Evolutionary conservation across 1,140 invertebrate genomes (phyloP), one percentile per base, ranked within the genome.

Genomic region (Heliothis virescens): DNA sequence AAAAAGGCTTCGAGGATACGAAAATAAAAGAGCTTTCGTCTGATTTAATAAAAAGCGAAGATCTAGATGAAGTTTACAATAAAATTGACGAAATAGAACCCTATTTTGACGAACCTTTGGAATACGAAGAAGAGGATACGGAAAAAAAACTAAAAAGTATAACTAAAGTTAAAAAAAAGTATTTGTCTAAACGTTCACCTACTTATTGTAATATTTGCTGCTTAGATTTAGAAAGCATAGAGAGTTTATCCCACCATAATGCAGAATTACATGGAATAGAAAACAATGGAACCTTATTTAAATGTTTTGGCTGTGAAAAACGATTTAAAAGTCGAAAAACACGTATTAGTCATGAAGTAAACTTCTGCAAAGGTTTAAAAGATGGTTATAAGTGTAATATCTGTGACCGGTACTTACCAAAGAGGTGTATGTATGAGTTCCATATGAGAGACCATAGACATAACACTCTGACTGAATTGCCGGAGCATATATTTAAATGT

Each of bases 291-390:
- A 82, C 85, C 10, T 5, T 85, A 2, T 94, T 86, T 21, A 92
- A 89, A 77, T 94, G 92, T 82, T 94, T 92, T 55, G 92, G 92
- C 5, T 94, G 92, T 76, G 89, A 91, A 12, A 94, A 92, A 78
- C 76, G 71, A 1, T 92, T 91, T 79, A 90, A 86, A 85, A 89
- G 77, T 67, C 80, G 82, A 10, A 90, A 90, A 82, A 80, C 86
- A 5, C 72, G 91, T 0, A 71, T 89, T 0, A 85, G 90, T 7
- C 92, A 94, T 34, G 92, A 94, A 76, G 80, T 80, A 5, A 85
- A 90, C 5, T 91, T 88, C 52, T 94, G 92, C 83, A 93, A 93
- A 86, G 86, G 83, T 3, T 83, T 94, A 10, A 90, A 90, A 84
- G 83, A 92, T 81, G 92, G 92, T 0, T 94, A 92, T 74, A 90